phyloP scores from a whole-genome alignment of 1,140 invertebrate species.

The Berghia stephanieae region DNA sequence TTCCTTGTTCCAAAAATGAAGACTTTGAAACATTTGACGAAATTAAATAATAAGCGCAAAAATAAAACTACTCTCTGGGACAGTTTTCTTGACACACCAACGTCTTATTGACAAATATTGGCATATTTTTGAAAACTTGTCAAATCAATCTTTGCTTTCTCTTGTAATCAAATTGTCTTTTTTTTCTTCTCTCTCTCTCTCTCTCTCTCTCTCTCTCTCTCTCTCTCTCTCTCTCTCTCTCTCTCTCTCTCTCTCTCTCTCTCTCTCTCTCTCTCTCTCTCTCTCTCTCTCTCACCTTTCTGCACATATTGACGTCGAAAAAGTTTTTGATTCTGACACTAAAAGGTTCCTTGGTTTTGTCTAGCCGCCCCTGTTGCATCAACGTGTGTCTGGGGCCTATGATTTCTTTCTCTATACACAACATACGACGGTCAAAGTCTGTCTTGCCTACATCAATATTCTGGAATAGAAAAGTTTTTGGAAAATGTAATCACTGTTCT shows the following conservation, averaged over 20 bases:
- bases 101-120: not conserved
- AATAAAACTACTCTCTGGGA: not conserved
- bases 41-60: not conserved
- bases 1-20: not conserved
- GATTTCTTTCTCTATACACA: constrained; percentile 79
- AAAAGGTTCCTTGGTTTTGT: constrained; percentile 80
- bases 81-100: not conserved
- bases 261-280: not conserved
- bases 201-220: not conserved
- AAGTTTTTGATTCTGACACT: constrained; percentile 85
- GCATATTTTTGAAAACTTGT: no score
- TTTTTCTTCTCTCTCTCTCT: not conserved
- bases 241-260: not conserved
- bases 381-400: constrained; percentile 78
- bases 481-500: no score
- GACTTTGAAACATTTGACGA: not conserved
- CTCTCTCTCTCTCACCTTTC: constrained; percentile 66
- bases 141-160: no score
- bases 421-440: constrained; percentile 80
- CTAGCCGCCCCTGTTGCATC: constrained; percentile 79
- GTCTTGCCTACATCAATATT: constrained; percentile 80
- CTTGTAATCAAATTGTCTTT: not conserved
- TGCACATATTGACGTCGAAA: constrained; percentile 79
- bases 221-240: not conserved
- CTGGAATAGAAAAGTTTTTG: constrained; percentile 50